Evolutionary conservation across 2,888 invertebrate species (phyloP).

Genomic region (Geotrupes spiniger): DNA sequence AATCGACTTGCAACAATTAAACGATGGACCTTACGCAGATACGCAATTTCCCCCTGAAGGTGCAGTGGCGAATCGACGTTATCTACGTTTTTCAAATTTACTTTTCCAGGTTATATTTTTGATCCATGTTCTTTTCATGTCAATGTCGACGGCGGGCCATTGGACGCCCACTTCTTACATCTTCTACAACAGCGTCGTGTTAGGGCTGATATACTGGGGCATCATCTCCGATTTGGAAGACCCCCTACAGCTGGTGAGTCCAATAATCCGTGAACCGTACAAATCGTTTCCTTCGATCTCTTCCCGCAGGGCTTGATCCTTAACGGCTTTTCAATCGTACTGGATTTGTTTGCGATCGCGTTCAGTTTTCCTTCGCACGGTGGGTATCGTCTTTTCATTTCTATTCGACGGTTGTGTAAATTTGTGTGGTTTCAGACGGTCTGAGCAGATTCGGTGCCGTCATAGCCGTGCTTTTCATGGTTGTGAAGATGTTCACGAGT

Average conservation of each 20-base stretch:
- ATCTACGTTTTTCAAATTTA: too few species aligned
- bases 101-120: conserved; percentile 23
- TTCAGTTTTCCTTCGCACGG: conserved; percentile 14
- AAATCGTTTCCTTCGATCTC: too few species aligned
- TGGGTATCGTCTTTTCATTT: too few species aligned
- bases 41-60: too few species aligned
- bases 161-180: conserved; percentile 22
- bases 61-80: too few species aligned
- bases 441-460: conserved; percentile 12
- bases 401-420: too few species aligned
- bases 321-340: conserved; percentile 18
- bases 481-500: conserved; percentile 17
- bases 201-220: conserved; percentile 16
- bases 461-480: conserved; percentile 15
- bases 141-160: conserved; percentile 18
- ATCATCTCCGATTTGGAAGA: conserved; percentile 19
- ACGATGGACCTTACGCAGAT: too few species aligned
- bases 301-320: conserved; percentile 19
- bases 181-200: conserved; percentile 20
- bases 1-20: too few species aligned
- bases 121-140: conserved; percentile 21
- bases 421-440: not conserved
- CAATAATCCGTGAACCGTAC: too few species aligned
- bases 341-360: conserved; percentile 20
- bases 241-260: conserved; percentile 21